Percentiles rank a stretch among this genome's conserved stretches.
These are phyloP conservation scores for Erythrocercus mccallii DNA, from an alignment of 2,113 vertebrate genomes.

Conservation along the genomic window DNA sequence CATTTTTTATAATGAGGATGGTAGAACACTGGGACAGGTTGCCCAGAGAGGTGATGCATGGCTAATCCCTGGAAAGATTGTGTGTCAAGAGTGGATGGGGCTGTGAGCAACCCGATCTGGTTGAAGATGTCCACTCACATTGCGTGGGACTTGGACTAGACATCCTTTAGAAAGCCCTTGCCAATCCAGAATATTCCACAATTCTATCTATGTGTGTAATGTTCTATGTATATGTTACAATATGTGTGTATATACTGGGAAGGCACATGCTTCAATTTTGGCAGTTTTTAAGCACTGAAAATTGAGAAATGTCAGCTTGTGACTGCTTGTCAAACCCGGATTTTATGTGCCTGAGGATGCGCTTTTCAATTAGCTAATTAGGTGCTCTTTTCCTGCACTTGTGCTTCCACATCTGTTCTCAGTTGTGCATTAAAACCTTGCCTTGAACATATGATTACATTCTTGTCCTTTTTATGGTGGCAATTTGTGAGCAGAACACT, in stretches of 20 bases:
- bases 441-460: not conserved
- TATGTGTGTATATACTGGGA: not conserved
- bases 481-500: not conserved
- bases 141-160: not conserved
- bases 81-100: not conserved
- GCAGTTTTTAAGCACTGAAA: not conserved
- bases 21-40: not conserved
- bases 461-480: not conserved
- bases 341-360: not conserved
- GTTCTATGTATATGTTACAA: no score
- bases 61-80: not conserved
- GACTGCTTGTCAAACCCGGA: not conserved
- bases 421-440: not conserved
- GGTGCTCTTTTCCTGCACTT: not conserved
- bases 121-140: not conserved
- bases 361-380: not conserved
- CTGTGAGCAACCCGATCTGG: not conserved
- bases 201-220: fast-evolving
- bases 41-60: fast-evolving
- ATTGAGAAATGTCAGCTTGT: not conserved
- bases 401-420: not conserved
- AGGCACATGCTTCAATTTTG: not conserved
- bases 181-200: not conserved
- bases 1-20: not conserved
- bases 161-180: not conserved